Evolutionary conservation across 2,113 vertebrate species (phyloP).

Genomic region (Dissostichus mawsoni): DNA sequence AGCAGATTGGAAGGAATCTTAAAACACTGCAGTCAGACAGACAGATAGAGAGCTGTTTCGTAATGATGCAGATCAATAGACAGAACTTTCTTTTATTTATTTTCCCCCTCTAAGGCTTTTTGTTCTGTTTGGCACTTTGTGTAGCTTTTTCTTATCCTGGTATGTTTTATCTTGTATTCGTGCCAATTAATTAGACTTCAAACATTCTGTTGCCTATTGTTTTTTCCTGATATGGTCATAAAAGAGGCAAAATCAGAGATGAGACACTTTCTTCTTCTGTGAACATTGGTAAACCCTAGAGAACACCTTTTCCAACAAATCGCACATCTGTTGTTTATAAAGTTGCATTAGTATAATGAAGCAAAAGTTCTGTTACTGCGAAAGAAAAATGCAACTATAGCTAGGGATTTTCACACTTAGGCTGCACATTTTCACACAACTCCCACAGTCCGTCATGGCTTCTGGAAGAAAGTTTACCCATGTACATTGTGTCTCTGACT

Average conservation of each 20-base stretch:
- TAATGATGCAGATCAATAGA: constrained; percentile 24
- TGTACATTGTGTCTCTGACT: constrained; percentile 2
- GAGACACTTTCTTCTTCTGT: constrained; percentile 20
- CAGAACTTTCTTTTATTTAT: not conserved
- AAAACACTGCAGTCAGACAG: constrained; percentile 17
- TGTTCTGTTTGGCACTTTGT: constrained; percentile 3
- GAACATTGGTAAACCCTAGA: constrained; percentile 25
- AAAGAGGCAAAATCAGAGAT: constrained; percentile 38
- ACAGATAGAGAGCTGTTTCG: not conserved
- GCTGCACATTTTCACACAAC: constrained; percentile 33
- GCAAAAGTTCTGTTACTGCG: constrained; percentile 27
- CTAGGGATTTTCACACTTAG: constrained; percentile 45
- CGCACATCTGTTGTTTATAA: constrained; percentile 63
- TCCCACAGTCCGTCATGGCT: constrained; percentile 27
- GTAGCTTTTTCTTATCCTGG: constrained; percentile 1
- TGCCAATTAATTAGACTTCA: constrained; percentile 33
- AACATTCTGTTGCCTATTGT: constrained; percentile 32
- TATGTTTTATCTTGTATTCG: constrained; percentile 4
- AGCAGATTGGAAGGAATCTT: not conserved
- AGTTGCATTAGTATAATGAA: constrained; percentile 29
- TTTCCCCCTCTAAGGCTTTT: not conserved
- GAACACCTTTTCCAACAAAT: constrained; percentile 30
- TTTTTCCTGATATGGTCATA: constrained; percentile 21
- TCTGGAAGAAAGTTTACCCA: not conserved
- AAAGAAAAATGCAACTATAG: constrained; percentile 21